Evolutionary conservation across 2,113 vertebrate species (phyloP).

Genomic region (Sinocyclocheilus maitianheensis): DNA sequence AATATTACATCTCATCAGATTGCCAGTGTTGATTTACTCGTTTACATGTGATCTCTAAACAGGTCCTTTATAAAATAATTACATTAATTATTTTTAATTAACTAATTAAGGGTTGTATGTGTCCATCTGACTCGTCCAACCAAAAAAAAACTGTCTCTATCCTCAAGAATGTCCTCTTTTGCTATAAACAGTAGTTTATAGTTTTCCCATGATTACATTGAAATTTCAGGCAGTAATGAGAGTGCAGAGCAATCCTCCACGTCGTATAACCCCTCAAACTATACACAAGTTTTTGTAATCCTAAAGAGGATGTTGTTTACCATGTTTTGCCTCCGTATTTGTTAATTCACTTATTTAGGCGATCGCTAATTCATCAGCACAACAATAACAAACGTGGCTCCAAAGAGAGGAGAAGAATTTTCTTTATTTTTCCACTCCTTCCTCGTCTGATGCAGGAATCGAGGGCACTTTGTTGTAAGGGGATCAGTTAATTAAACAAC

Average conservation of each 20-base stretch:
- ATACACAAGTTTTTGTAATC: neutral
- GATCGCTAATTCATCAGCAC: conserved; percentile 27
- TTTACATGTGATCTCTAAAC: neutral
- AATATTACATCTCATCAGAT: too few relatives aligned
- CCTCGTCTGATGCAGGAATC: conserved; percentile 50
- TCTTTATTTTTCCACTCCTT: conserved; percentile 37
- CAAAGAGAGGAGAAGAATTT: conserved; percentile 26
- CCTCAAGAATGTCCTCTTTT: neutral
- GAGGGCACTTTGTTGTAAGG: conserved; percentile 67
- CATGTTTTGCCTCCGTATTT: neutral
- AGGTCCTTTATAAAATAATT: neutral
- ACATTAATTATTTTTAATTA: neutral
- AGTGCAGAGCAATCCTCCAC: neutral
- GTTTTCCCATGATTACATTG: neutral
- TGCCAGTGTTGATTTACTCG: neutral
- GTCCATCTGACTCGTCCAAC: neutral
- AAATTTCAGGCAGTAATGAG: neutral
- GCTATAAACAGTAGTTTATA: neutral
- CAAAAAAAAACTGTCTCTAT: neutral
- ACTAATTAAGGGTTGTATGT: neutral
- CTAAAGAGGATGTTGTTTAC: neutral
- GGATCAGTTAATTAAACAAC: conserved; percentile 71
- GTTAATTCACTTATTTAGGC: conserved; percentile 9
- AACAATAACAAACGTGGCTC: conserved; percentile 31
- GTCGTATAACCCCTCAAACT: neutral